phyloP scores from a whole-genome alignment of 2,888 invertebrate genomes.

The Himalopsyche kuldschensis region DNA sequence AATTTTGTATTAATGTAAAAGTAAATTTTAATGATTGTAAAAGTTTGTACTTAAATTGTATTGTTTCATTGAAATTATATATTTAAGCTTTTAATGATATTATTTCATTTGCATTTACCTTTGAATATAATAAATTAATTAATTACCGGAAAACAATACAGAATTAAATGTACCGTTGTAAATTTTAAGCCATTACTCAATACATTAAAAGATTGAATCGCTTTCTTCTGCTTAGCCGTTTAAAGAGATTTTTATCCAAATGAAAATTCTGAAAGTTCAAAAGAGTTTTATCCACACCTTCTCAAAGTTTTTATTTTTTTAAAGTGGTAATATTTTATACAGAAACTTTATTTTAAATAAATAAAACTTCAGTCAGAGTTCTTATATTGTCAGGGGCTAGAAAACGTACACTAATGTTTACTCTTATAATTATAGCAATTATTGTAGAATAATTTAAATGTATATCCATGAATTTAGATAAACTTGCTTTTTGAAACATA shows the following conservation, averaged over 20 bases:
- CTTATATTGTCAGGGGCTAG: no score
- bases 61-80: background rate
- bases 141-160: background rate
- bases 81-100: background rate
- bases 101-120: background rate
- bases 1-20: no score
- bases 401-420: no score
- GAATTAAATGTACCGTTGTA: background rate
- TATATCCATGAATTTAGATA: no score
- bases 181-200: background rate
- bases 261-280: background rate
- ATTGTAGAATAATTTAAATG: no score
- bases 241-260: background rate
- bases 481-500: no score
- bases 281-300: background rate
- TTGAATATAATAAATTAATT: background rate
- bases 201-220: background rate
- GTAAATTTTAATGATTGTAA: no score
- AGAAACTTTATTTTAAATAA: no score
- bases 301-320: background rate
- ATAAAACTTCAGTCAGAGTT: no score
- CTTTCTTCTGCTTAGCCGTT: background rate
- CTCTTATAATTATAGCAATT: no score
- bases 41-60: background rate
- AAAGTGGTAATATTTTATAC: background rate